Evolutionary conservation across 2,113 vertebrate species (phyloP), one percentile per base, ranked within the genome.

Genomic region (Gorsachius goisagi): DNA sequence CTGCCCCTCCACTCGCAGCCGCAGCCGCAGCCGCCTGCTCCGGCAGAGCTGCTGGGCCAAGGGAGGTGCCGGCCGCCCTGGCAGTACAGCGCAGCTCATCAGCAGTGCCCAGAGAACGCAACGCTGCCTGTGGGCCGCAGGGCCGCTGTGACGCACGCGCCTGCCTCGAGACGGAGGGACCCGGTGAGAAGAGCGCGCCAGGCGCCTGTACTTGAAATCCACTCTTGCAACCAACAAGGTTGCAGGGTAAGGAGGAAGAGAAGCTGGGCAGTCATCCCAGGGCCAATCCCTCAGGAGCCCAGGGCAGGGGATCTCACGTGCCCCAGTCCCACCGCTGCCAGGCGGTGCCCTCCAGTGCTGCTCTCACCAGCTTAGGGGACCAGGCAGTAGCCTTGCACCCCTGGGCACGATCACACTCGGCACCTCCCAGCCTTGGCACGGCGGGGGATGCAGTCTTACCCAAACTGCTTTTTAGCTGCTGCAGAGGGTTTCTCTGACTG

Each of bases 381-480:
- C 17, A 4, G 32, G 53, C 32, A 52, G 45, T 11, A 22, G 16
- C 22, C 7, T 21, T 12, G 12, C 28, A 52, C 15, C 5, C 12
- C 27, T 0, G 0, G 23, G 32, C 39, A 50, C 20, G 19, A 17
- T 8, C 58, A 14, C 11, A 20, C 26, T 12, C 1, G 0, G 16
- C 24, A 69, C 12, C 28, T 44, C 37, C 26, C 27, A 9, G 67
- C 30, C 35, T 37, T 2, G 0, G 45, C 60, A 53, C 32, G 35
- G 18, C 2, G 2, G 17, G 35, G 44, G 5, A 27, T 1, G 0
- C 3, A 5, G 24, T 26, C 49, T 11, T 8, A 47, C 39, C 35
- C 55, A 84, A 49, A 32, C 8, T 52, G 17, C 17, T 30, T 58
- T 24, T 41, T 19, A 49, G 67, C 59, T 49, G 63, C 47, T 50